Conservation (phyloP, 2,888 invertebrate genomes). For the Cantharis lateralis region DNA sequence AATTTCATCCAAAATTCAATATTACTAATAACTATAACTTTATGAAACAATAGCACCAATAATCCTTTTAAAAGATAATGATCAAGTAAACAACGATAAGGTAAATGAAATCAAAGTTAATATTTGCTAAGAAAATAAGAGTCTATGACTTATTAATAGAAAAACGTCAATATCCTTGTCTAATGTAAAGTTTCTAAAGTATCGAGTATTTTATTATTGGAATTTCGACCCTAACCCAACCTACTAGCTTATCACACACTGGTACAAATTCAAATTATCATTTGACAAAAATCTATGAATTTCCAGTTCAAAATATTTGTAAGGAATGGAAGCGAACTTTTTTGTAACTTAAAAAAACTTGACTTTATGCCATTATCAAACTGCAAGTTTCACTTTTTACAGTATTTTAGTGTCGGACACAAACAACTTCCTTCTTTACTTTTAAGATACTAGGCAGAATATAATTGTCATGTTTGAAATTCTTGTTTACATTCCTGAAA, state of each 20-base stretch:
- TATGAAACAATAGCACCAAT: background rate
- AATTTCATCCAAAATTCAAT: background rate
- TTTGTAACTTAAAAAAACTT: too few species aligned
- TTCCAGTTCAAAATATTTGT: too few species aligned
- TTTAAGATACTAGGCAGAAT: too few species aligned
- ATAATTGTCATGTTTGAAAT: too few species aligned
- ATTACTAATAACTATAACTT: background rate
- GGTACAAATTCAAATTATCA: background rate
- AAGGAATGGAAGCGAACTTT: too few species aligned
- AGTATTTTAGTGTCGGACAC: too few species aligned
- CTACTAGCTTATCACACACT: background rate
- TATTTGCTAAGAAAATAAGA: constrained; percentile 6
- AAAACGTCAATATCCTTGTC: constrained; percentile 5
- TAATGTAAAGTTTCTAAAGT: background rate
- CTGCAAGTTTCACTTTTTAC: too few species aligned
- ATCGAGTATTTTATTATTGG: background rate
- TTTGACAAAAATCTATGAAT: too few species aligned
- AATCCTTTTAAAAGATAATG: constrained; percentile 7
- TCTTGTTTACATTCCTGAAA: too few species aligned
- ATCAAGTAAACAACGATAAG: constrained; percentile 8
- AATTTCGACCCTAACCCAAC: background rate
- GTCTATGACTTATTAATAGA: constrained; percentile 3
- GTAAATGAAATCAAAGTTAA: background rate
- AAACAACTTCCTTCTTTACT: too few species aligned
- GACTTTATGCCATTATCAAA: too few species aligned